Conservation (phyloP, 2,888 invertebrate species). For the Eilema depressum region DNA sequence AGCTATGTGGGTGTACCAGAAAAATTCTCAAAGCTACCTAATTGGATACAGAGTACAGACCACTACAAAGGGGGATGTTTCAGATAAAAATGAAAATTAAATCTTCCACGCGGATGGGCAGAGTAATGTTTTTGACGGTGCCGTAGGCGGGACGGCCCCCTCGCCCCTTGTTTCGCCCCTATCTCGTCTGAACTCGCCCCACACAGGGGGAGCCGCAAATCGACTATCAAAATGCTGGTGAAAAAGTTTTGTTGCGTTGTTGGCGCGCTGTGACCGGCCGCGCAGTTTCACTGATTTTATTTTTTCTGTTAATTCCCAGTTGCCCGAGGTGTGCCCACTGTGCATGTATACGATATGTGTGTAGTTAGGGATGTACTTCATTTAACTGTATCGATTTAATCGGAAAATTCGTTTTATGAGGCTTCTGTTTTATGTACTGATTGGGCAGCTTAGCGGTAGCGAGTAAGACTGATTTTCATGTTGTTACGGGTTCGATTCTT, state of each 20-base stretch:
- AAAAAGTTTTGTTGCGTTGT: slow-evolving; percentile 75
- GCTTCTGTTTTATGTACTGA: not conserved
- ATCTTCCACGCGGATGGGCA: slow-evolving; percentile 86
- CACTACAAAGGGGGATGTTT: slow-evolving; percentile 87
- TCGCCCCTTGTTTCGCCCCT: slow-evolving; percentile 42
- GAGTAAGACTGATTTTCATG: no score
- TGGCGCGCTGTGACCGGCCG: slow-evolving; percentile 76
- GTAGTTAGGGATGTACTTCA: slow-evolving; percentile 32
- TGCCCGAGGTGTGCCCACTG: slow-evolving; percentile 27
- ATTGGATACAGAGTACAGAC: slow-evolving; percentile 85
- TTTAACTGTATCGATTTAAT: slow-evolving; percentile 55
- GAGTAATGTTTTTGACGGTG: slow-evolving; percentile 87
- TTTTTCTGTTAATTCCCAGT: slow-evolving; percentile 60
- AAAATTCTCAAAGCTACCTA: slow-evolving; percentile 84
- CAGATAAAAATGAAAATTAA: slow-evolving; percentile 88
- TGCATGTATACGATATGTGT: slow-evolving; percentile 17
- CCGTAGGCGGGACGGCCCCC: slow-evolving; percentile 65
- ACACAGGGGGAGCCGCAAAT: slow-evolving; percentile 76
- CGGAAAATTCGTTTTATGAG: slow-evolving; percentile 11
- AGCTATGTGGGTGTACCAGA: slow-evolving; percentile 73
- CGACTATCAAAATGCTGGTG: slow-evolving; percentile 85
- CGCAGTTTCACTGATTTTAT: slow-evolving; percentile 63
- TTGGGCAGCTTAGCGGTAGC: not conserved
- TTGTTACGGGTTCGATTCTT: no score
- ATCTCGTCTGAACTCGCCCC: slow-evolving; percentile 32